Percentiles rank a stretch among this genome's conserved stretches.
Conservation (phyloP, 2,797 vertebrate genomes). For the Enteromius afrohamiltoni region DNA sequence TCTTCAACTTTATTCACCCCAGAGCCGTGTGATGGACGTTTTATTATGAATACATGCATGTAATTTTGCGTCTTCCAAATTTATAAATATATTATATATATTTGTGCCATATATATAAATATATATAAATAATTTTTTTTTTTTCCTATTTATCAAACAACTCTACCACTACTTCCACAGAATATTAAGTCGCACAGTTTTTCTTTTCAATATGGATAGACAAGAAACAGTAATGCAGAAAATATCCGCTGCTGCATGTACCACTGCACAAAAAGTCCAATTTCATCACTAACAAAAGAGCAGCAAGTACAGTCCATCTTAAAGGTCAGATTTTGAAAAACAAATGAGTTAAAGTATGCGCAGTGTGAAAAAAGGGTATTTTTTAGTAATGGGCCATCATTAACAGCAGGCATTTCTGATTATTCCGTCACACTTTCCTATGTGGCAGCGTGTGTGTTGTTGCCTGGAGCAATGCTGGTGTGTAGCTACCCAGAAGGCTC, state of each 20-base stretch:
- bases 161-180: too few species aligned
- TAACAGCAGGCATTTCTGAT: neutral
- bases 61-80: too few species aligned
- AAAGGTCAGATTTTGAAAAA: constrained; percentile 2
- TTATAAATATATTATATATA: too few species aligned
- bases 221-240: neutral
- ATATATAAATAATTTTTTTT: too few species aligned
- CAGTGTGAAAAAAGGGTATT: neutral
- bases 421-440: neutral
- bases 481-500: neutral
- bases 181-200: neutral
- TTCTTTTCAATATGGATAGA: neutral
- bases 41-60: too few species aligned
- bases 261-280: neutral
- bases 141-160: neutral
- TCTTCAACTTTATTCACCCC: too few species aligned
- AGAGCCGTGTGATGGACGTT: too few species aligned
- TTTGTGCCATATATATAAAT: too few species aligned
- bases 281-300: neutral
- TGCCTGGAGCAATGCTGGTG: neutral
- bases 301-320: neutral
- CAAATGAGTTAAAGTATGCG: neutral
- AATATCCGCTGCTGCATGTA: neutral
- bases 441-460: neutral
- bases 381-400: neutral